Conservation (phyloP, 2,888 invertebrate species). For the Drosophila mettleri region DNA sequence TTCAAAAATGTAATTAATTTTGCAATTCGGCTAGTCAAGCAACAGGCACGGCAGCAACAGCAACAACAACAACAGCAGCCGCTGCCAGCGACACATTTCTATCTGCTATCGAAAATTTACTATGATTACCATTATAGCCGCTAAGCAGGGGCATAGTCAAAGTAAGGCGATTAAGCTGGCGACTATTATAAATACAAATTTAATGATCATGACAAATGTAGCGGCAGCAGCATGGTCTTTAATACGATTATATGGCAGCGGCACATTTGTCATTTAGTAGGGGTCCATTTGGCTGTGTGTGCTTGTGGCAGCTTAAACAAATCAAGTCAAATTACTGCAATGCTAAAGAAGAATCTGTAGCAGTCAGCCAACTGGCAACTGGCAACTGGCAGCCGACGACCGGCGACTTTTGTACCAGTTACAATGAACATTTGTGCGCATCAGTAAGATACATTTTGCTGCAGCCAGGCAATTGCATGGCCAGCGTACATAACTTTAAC, state of each 20-base stretch:
- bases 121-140: slow-evolving; percentile 72
- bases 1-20: slow-evolving; percentile 80
- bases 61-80: background rate
- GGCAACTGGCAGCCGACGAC: slow-evolving; percentile 27
- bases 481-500: slow-evolving; percentile 77
- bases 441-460: slow-evolving; percentile 69
- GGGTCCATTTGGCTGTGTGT: slow-evolving; percentile 50
- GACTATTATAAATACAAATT: slow-evolving; percentile 78
- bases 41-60: slow-evolving; percentile 13
- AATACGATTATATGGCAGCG: slow-evolving; percentile 79
- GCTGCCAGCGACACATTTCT: slow-evolving; percentile 39
- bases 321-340: slow-evolving; percentile 78
- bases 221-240: slow-evolving; percentile 62
- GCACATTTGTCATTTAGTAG: slow-evolving; percentile 73
- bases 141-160: slow-evolving; percentile 74
- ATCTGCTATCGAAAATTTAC: slow-evolving; percentile 69
- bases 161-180: slow-evolving; percentile 72
- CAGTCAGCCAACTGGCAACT: slow-evolving; percentile 63
- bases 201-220: slow-evolving; percentile 79
- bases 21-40: slow-evolving; percentile 71
- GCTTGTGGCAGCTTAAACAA: slow-evolving; percentile 75
- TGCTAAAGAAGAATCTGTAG: slow-evolving; percentile 74
- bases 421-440: slow-evolving; percentile 69
- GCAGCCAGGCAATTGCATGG: slow-evolving; percentile 72
- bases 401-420: slow-evolving; percentile 68